Percentiles rank a stretch among this genome's conserved stretches.
phyloP scores from a whole-genome alignment of 2,888 invertebrate genomes.

The Torymus tubicola region DNA sequence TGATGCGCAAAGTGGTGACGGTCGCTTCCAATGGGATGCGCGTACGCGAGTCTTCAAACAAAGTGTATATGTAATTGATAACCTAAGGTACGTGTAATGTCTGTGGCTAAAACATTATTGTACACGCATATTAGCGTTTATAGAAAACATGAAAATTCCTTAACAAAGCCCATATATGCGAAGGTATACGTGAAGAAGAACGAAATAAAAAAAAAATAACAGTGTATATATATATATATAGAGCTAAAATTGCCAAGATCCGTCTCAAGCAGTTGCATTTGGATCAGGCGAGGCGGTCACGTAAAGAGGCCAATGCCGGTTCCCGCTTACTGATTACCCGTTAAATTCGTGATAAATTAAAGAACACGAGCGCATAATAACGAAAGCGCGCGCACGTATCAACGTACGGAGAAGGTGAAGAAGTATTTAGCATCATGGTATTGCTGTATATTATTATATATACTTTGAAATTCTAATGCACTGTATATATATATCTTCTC shows the following conservation, averaged over 20 bases:
- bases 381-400: neutral
- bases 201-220: neutral
- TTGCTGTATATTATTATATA: neutral
- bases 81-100: no score
- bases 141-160: no score
- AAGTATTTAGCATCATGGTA: no score
- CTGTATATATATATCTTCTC: no score
- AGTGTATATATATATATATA: no score
- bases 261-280: constrained; percentile 4
- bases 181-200: neutral
- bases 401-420: neutral
- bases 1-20: no score
- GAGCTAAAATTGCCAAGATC: neutral
- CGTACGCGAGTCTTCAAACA: no score
- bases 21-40: no score
- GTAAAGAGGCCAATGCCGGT: constrained; percentile 38
- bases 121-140: no score
- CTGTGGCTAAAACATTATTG: no score
- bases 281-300: neutral
- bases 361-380: neutral
- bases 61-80: no score
- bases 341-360: neutral
- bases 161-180: no score
- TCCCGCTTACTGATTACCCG: neutral
- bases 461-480: constrained; percentile 32